Base-by-base conservation (phyloP, 2,113 vertebrate genomes). In the Antechinus stuartii region DNA sequence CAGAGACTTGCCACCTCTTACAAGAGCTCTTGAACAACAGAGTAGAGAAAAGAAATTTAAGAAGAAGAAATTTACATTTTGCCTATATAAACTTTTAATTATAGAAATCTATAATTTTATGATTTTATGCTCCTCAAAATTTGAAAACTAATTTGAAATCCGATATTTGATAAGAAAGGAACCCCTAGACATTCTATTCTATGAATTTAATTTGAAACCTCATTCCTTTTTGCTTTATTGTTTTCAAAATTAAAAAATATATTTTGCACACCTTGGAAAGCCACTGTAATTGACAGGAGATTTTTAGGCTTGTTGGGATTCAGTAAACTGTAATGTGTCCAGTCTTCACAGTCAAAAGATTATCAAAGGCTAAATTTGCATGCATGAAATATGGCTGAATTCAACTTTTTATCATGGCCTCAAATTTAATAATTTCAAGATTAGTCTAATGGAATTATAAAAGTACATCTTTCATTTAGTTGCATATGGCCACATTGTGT, bases 201-300 rank as follows among this genome's bases (percentile, higher is more conserved):
- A 42, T 19, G 68, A n/a, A 76, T 76, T 22, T 76, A 16, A 42
- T 35, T 76, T n/a, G 16, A 76, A 76, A 4, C 1, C 68, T 89
- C 7, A 16, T 91, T 19, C 92, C 0, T 46, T 93, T 54, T 92
- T 76, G 94, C 1, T 3, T 3, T 19, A 96, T 42, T 26, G 94
- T 89, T 95, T 95, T 22, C 2, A 91, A 22, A 97, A 56, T 50
- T 14, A 97, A 5, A 5, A 57, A 94, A 94, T 19, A 22, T 12
- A 95, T 91, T 84, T 27, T 93, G 19, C 1, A 42, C 19, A 25
- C 6, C 19, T 94, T 90, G 27, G 6, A 91, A 53, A 92, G 4
- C 5, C 23, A 61, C 57, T 68, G 30, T 68, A 68, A 68, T 30
- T 68, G 30, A 30, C 30, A 30, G 12, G 10, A 55, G 23, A 91